These are phyloP conservation scores for Notarius quadriscutis DNA, from an alignment of 2,113 vertebrate genomes.

Conservation along the genomic window DNA sequence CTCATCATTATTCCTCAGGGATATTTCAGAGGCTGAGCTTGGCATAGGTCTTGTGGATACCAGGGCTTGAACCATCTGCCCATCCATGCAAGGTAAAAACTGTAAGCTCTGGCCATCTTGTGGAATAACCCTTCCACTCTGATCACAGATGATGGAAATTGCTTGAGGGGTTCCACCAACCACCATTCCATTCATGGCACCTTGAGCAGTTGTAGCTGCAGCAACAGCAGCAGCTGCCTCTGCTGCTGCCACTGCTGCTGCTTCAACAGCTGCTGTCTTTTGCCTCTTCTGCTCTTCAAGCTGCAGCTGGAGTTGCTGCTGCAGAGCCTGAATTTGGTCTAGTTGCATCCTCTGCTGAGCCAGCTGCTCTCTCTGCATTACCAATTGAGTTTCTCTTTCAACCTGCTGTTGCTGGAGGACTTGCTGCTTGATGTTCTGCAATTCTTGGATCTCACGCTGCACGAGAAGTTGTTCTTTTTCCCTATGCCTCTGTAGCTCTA, in stretches of 20 bases:
- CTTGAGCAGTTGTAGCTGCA: constrained; percentile 84
- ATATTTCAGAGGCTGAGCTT: constrained; percentile 93
- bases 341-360: constrained; percentile 95
- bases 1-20: constrained; percentile 85
- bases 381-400: constrained; percentile 91
- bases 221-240: constrained; percentile 73
- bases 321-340: constrained; percentile 95
- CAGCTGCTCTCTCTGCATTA: constrained; percentile 93
- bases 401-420: constrained; percentile 95
- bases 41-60: constrained; percentile 84
- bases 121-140: constrained; percentile 75
- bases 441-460: constrained; percentile 93
- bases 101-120: constrained; percentile 88
- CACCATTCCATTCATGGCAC: constrained; percentile 80
- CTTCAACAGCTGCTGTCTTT: constrained; percentile 84
- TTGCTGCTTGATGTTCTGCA: constrained; percentile 97
- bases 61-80: constrained; percentile 73
- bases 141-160: constrained; percentile 80
- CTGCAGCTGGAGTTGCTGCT: constrained; percentile 96
- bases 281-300: constrained; percentile 95
- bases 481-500: constrained; percentile 90
- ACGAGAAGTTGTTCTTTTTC: constrained; percentile 96
- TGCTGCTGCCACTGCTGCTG: constrained; percentile 79
- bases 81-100: constrained; percentile 78
- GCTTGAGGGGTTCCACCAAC: constrained; percentile 69